These are phyloP conservation scores for Ypsolopha scabrella DNA, from an alignment of 2,888 invertebrate species.

Conservation along the genomic window DNA sequence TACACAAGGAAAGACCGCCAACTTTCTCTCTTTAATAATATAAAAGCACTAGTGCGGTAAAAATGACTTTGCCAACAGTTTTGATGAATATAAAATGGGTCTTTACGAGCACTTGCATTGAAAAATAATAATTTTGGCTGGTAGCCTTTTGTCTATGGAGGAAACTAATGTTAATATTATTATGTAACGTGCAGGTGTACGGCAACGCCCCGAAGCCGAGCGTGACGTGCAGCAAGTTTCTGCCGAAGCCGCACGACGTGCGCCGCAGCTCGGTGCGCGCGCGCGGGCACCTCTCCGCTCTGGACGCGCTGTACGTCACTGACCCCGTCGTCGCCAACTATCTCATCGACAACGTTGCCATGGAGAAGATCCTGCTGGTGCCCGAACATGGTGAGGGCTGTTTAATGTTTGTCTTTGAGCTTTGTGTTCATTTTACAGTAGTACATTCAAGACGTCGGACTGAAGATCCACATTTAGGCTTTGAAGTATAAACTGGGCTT, in stretches of 20 bases:
- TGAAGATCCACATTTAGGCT: too few relatives aligned
- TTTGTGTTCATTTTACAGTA: too few relatives aligned
- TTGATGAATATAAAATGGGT: too few relatives aligned
- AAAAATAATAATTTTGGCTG: too few relatives aligned
- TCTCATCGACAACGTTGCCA: constrained; percentile 80
- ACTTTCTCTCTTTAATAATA: too few relatives aligned
- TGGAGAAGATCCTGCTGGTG: constrained; percentile 85
- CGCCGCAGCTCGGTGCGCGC: constrained; percentile 48
- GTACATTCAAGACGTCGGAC: too few relatives aligned
- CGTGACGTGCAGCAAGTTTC: constrained; percentile 76
- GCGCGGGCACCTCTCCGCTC: constrained; percentile 59
- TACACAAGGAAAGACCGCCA: too few relatives aligned
- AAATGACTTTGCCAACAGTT: too few relatives aligned
- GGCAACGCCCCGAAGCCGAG: constrained; percentile 57
- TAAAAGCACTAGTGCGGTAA: too few relatives aligned
- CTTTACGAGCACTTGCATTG: too few relatives aligned
- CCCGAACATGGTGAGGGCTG: constrained; percentile 66
- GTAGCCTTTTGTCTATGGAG: neutral
- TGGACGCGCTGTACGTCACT: constrained; percentile 78
- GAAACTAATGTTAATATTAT: neutral
- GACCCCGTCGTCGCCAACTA: constrained; percentile 87
- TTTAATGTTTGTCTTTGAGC: neutral
- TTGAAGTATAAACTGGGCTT: too few relatives aligned
- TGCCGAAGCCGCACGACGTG: constrained; percentile 60
- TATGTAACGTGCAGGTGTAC: constrained; percentile 28